phyloP scores from a whole-genome alignment of 2,797 vertebrate species.

The Myripristis jacobus region DNA sequence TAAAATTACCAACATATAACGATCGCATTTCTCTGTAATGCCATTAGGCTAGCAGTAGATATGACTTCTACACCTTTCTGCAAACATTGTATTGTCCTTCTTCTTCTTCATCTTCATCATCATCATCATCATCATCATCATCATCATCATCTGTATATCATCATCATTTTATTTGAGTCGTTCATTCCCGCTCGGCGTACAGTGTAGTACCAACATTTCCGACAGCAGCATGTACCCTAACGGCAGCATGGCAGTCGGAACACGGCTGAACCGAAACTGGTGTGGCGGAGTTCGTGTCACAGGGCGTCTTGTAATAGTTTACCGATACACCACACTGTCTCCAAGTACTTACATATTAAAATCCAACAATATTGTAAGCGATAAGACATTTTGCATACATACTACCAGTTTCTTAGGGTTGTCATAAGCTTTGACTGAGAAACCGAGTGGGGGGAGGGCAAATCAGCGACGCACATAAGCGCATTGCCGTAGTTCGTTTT shows the following conservation, averaged over 20 bases:
- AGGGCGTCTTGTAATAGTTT: conserved; percentile 14
- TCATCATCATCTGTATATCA: too few relatives aligned
- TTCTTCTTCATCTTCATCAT: too few relatives aligned
- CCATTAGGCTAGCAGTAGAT: too few relatives aligned
- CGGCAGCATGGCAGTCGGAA: conserved; percentile 34
- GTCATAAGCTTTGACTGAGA: neutral
- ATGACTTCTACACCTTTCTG: too few relatives aligned
- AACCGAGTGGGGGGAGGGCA: neutral
- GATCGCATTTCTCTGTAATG: too few relatives aligned
- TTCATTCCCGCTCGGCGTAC: too few relatives aligned
- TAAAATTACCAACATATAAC: too few relatives aligned
- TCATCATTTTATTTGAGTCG: too few relatives aligned
- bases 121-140: too few relatives aligned
- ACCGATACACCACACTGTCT: neutral
- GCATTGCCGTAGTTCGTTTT: conserved; percentile 30
- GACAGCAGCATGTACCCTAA: neutral
- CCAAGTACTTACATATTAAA: neutral
- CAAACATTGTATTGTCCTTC: too few relatives aligned
- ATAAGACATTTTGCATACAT: neutral
- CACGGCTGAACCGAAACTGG: conserved; percentile 37
- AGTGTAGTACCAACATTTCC: neutral
- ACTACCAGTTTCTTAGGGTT: rapidly evolving
- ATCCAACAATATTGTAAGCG: neutral
- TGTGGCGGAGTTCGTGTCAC: conserved; percentile 43
- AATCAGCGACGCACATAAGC: conserved; percentile 14